Base-by-base conservation (phyloP, 2,888 invertebrate genomes). In the Acrocera orbiculus region DNA sequence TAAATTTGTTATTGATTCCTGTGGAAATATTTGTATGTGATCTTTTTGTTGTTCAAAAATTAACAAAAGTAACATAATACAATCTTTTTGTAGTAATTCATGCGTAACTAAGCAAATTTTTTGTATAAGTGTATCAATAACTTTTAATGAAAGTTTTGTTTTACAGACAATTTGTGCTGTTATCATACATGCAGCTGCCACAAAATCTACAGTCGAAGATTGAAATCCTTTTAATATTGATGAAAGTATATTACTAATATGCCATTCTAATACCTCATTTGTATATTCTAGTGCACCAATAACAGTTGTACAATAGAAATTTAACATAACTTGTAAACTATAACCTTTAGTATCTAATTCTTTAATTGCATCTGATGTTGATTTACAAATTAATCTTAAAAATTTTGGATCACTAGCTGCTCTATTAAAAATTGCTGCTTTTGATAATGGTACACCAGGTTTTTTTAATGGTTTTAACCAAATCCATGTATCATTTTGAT, bases 401-500 rank as follows among this genome's bases (percentile, higher is more conserved):
- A 83, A 73, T 5, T 62, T 63, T 13, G 64, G 60, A 48, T 76
- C 68, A 15, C 66, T 66, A 0, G 70, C 67, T 43, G 81, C 76
- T 40, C 78, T 77, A 48, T 76, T 81, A 20, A 80, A 65, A 23
- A 93, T 57, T 2, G 71, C 67, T 28, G 70, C 64, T 47, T 82
- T 78, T 0, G 82, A 63, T 16, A 93, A 57, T 1, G 79, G 71
- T 7, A 77, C 61, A 2, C 86, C 85, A 8, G 73, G 65, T 50
- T 77, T 78, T 52, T 85, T 79, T 4, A 85, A 52, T 0, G 73
- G 64, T 17, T 65, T 56, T 17, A 95, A 56, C 80, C 86, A 90
- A 42, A 66, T 61, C 82, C 85, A 90, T 37, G 67, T 64, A 34
- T 70, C 70, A n/a, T 59, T 60, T 1, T 54, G 46, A 6, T 69